A percentile compares a stretch with the other conserved stretches of the same genome.
Conservation (phyloP, 2,797 vertebrate genomes). For the Premnoplex brunnescens region DNA sequence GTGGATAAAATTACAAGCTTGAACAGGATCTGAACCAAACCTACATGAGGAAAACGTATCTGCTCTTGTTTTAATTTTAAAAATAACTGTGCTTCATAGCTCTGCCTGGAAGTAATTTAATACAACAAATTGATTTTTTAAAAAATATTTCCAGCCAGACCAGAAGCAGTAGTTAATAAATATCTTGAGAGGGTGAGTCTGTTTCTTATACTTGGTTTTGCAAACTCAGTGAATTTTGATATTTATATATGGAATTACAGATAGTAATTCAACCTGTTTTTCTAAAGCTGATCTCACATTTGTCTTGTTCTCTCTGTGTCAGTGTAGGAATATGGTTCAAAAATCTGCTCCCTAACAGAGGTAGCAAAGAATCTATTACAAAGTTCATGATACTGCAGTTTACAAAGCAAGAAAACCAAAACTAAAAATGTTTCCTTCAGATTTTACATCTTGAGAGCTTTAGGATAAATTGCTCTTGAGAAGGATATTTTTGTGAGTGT, state of each 20-base stretch:
- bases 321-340: neutral
- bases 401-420: neutral
- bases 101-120: slow-evolving; percentile 58
- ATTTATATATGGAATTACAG: neutral
- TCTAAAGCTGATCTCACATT: neutral
- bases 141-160: slow-evolving; percentile 1
- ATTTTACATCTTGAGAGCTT: neutral
- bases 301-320: neutral
- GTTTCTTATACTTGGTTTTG: neutral
- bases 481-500: neutral
- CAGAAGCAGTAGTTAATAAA: slow-evolving; percentile 26
- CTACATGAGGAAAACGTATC: neutral
- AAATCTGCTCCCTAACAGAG: neutral
- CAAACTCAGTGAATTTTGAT: slow-evolving; percentile 1
- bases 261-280: neutral
- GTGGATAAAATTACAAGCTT: slow-evolving; percentile 47
- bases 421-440: neutral
- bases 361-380: neutral
- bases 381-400: neutral
- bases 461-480: neutral
- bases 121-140: neutral
- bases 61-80: slow-evolving; percentile 14
- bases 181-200: neutral
- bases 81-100: neutral
- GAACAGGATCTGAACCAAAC: slow-evolving; percentile 11